A percentile compares a stretch with the other conserved stretches of the same genome.
Evolutionary conservation across 2,888 invertebrate species (phyloP).

Genomic region (Xanthia icteritia): DNA sequence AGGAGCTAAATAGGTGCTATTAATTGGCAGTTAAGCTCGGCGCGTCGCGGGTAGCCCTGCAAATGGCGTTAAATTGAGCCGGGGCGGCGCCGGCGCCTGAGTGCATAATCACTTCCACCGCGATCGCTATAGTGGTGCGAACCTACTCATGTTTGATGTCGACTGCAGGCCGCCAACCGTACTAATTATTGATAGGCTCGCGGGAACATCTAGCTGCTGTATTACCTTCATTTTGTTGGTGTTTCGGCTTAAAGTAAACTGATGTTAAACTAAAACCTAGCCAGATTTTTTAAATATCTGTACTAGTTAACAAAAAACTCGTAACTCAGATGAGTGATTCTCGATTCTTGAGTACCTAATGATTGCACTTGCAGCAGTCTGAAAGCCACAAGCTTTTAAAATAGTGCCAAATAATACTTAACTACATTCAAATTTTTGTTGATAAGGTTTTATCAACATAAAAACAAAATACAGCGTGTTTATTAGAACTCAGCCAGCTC

Average conservation of each 20-base stretch:
- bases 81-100: conserved; percentile 63
- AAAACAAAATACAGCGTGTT: conserved; percentile 2
- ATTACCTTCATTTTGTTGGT: background rate
- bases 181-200: conserved; percentile 19
- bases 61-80: conserved; percentile 80
- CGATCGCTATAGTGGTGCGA: conserved; percentile 51
- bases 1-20: conserved; percentile 68
- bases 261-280: background rate
- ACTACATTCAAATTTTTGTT: background rate
- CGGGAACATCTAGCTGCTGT: background rate
- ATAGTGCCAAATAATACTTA: background rate
- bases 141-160: conserved; percentile 19
- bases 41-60: conserved; percentile 65
- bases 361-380: background rate
- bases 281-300: no score
- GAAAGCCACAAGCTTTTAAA: no score
- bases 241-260: background rate
- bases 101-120: conserved; percentile 73
- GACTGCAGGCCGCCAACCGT: conserved; percentile 17
- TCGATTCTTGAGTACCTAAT: background rate
- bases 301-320: no score
- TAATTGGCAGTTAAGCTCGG: conserved; percentile 76
- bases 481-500: conserved; percentile 1
- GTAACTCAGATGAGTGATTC: background rate
- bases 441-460: background rate